Base-by-base conservation (phyloP, 2,888 invertebrate species). In the Ennomos erosarius region DNA sequence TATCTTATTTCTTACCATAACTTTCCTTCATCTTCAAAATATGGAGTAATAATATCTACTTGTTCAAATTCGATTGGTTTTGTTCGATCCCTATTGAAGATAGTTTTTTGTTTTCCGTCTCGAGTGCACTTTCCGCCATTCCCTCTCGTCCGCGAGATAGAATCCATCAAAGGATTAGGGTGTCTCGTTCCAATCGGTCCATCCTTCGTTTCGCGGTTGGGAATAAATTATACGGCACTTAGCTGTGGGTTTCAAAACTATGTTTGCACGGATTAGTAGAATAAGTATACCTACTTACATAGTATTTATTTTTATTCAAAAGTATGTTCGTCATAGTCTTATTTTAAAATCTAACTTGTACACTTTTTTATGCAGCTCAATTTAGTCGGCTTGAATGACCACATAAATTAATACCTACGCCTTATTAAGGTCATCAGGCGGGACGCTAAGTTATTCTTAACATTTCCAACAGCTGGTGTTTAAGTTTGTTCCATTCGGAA, bases 81-180 rank as follows among this genome's bases (percentile, higher is more conserved):
- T 44, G 51, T 51, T 59, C 55, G 59, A 67, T 67, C 60, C 54
- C 49, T 33, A 52, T 26, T 26, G 48, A 43, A 58, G 58, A 59
- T 67, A 51, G 79, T 79, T 80, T 79, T 70, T 81, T 75, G 80
- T 85, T 84, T 79, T 84, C 71, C 75, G 65, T 68, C 69, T 70
- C 68, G 69, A 84, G 84, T 85, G 86, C 85, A 86, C 83, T 88
- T 86, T 86, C 82, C 79, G 78, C 81, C 80, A 83, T 85, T 74
- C 69, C 74, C 78, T 75, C 55, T 38, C 54, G 39, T 10, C 52
- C 64, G 78, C 81, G 72, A 78, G 76, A 78, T 75, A 71, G 81
- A 86, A 90, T 91, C 90, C 88, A 90, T 92, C 90, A 90, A 89
- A 88, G 88, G 91, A 91, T 92, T 89, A 82, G 85, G 76, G 75